Percentiles rank a stretch among this genome's conserved stretches.
Conservation (phyloP, 2,113 vertebrate species). For the Turnix velox region DNA sequence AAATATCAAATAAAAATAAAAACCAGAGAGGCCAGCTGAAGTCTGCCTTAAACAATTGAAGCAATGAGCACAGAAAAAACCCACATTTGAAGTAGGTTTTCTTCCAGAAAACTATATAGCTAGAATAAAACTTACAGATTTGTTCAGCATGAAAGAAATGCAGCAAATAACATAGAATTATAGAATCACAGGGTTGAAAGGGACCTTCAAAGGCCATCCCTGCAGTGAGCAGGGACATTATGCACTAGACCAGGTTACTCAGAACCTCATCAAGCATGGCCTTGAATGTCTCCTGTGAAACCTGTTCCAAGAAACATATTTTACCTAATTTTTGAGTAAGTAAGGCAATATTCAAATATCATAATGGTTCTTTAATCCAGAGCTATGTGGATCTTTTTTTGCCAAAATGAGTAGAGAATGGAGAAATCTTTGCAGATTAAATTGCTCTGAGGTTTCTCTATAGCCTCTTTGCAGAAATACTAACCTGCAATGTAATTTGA, state of each 20-base stretch:
- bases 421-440: not conserved
- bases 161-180: not conserved
- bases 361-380: not conserved
- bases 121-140: not conserved
- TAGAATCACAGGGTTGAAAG: too few species aligned
- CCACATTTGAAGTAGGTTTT: not conserved
- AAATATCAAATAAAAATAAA: not conserved
- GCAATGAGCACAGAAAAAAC: not conserved
- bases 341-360: not conserved
- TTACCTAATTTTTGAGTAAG: not conserved
- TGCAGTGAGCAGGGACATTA: too few species aligned
- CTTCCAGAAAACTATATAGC: not conserved
- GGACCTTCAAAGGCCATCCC: too few species aligned
- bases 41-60: not conserved
- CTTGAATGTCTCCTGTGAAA: too few species aligned
- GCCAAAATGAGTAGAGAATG: not conserved
- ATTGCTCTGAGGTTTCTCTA: not conserved
- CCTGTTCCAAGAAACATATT: too few species aligned
- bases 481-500: not conserved
- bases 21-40: not conserved
- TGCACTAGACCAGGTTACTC: too few species aligned
- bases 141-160: not conserved
- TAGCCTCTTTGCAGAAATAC: not conserved
- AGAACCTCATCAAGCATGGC: too few species aligned
- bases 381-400: not conserved